Percentiles rank a stretch among this genome's conserved stretches.
Conservation (phyloP, 2,113 vertebrate species). For the Vicugna pacos region DNA sequence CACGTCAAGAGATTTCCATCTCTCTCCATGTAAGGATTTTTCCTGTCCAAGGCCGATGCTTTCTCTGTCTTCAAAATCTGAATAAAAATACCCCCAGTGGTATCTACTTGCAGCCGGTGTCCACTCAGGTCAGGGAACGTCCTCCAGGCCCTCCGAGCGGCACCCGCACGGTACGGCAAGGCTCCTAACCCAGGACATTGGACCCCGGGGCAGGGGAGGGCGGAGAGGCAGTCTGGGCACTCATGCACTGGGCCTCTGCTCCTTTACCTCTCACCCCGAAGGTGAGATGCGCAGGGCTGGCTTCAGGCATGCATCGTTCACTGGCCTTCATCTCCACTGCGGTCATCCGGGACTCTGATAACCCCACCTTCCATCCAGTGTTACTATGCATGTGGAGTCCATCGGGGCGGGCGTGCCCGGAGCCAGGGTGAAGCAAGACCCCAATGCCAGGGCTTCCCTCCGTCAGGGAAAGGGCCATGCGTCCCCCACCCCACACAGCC, state of each 20-base stretch:
- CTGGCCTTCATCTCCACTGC: rapidly evolving
- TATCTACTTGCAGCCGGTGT: rapidly evolving
- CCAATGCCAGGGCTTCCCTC: not conserved
- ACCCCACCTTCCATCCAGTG: not conserved
- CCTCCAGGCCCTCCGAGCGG: too few species aligned
- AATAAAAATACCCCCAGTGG: not conserved
- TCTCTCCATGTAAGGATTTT: not conserved
- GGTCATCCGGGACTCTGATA: rapidly evolving
- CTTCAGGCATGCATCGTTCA: rapidly evolving
- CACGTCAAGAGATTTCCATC: too few species aligned
- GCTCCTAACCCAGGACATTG: too few species aligned
- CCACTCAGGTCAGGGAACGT: not conserved
- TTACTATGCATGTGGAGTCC: too few species aligned
- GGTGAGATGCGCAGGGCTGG: not conserved
- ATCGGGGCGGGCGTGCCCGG: rapidly evolving
- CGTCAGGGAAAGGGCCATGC: not conserved
- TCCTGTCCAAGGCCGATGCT: not conserved
- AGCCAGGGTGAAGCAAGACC: not conserved
- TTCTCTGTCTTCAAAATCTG: not conserved
- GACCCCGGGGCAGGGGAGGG: not conserved
- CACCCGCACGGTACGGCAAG: rapidly evolving
- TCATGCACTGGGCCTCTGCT: not conserved
- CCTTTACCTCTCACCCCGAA: not conserved
- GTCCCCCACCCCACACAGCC: not conserved
- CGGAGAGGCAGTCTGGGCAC: too few species aligned